Percentiles rank a stretch among this genome's conserved stretches.
These are phyloP conservation scores for Lasioglossum leucozonium DNA, from an alignment of 2,888 invertebrate species.

Conservation along the genomic window DNA sequence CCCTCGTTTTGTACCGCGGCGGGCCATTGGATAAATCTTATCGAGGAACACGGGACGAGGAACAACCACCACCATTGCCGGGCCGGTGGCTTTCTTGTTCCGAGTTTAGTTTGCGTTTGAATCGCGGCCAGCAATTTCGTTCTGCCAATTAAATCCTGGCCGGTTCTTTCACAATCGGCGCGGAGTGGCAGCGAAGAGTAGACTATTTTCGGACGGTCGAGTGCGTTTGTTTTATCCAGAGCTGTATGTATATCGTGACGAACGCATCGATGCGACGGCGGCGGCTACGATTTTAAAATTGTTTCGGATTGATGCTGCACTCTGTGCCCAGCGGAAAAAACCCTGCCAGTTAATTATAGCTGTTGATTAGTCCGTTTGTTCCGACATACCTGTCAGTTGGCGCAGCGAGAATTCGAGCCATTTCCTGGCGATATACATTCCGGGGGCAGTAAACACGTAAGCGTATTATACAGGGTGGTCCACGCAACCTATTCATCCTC, in stretches of 20 bases:
- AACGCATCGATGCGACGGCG: background rate
- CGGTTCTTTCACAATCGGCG: background rate
- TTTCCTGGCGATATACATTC: slow-evolving; percentile 58
- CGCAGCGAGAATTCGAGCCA: slow-evolving; percentile 26
- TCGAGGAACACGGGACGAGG: background rate
- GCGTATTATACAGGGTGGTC: too few relatives aligned
- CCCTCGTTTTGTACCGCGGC: background rate
- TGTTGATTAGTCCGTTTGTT: slow-evolving; percentile 70
- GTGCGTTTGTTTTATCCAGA: background rate
- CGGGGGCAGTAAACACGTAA: slow-evolving; percentile 53
- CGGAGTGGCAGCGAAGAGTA: background rate
- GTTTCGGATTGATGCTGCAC: slow-evolving; percentile 1
- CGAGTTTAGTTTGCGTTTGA: background rate
- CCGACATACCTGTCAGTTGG: slow-evolving; percentile 59
- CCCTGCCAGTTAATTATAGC: slow-evolving; percentile 60
- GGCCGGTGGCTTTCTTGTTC: background rate
- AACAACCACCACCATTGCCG: too few relatives aligned
- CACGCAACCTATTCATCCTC: too few relatives aligned
- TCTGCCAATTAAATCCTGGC: background rate
- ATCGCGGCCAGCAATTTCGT: background rate
- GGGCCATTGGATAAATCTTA: slow-evolving; percentile 25
- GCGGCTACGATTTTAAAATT: slow-evolving; percentile 17
- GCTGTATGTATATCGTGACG: background rate
- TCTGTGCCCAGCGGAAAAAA: slow-evolving; percentile 34
- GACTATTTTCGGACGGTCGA: background rate